Base-by-base conservation (phyloP, 1,140 invertebrate species). In the Drosophila suzukii region DNA sequence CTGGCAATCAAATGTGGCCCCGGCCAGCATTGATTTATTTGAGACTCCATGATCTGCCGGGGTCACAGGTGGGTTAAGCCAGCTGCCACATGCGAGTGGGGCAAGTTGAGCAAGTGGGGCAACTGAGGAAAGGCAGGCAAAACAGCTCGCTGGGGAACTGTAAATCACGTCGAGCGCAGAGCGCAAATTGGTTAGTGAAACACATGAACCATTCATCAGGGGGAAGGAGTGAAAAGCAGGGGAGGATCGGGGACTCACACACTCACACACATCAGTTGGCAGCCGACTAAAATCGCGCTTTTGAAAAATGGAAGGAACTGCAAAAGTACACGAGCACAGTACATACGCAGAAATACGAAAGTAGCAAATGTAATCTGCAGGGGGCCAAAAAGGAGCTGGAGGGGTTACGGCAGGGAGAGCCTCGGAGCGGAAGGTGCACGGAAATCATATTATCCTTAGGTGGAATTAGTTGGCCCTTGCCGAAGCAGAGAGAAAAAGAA, bases 111-210 rank as follows among this genome's bases (percentile, higher is more conserved):
- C 13, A 60, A 44, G 10, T 15, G 12, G 46, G 20, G 46, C 20
- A 13, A 20, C 15, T 47, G 41, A 20, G n/a, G 32, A 24, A 15
- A 24, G 30, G 17, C 43, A 65, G 66, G 66, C 67, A 41, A 65
- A 86, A 86, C 74, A 72, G 83, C 77, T 80, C 84, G 77, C 84
- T 67, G 73, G 84, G 84, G 84, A 84, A 90, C 73, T 80, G 84
- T 88, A 88, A 88, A 88, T 88, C 84, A 88, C 85, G 84, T 68
- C 84, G 74, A 78, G 80, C 84, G 56, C 84, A 83, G 63, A 83
- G 84, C 83, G 67, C 83, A 88, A 88, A 88, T 88, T 88, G 83
- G 84, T 86, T 78, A 86, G 65, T 75, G 78, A 58, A 83, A 88
- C 62, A 81, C 72, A 81, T 81, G 62, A 76, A 76, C 72, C 73